phyloP scores from a whole-genome alignment of 2,888 invertebrate species.

The Lycaena phlaeas region DNA sequence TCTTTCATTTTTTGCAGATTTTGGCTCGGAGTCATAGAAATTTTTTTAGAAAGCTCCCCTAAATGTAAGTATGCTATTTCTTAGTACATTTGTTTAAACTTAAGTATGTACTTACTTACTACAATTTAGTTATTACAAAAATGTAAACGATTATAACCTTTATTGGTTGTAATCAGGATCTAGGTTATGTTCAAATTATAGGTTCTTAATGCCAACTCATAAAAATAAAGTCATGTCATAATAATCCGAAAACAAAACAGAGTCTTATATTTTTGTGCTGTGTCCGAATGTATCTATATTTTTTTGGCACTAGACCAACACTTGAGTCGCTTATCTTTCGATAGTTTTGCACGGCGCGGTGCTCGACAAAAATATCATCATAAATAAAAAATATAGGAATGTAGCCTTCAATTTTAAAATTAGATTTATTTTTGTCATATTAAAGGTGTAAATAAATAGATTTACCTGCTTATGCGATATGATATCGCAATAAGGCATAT shows the following conservation, averaged over 20 bases:
- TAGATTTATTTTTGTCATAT: background rate
- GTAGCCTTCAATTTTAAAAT: background rate
- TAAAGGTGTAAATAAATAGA: too few relatives aligned
- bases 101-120: too few relatives aligned
- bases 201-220: too few relatives aligned
- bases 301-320: slow-evolving; percentile 55
- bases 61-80: slow-evolving; percentile 40
- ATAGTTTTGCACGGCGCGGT: slow-evolving; percentile 35
- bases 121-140: too few relatives aligned
- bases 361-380: slow-evolving; percentile 10
- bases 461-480: too few relatives aligned
- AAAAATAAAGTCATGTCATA: background rate
- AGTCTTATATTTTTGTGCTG: slow-evolving; percentile 46
- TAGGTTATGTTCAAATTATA: too few relatives aligned
- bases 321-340: slow-evolving; percentile 56
- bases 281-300: slow-evolving; percentile 32
- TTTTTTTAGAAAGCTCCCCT: slow-evolving; percentile 54
- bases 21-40: slow-evolving; percentile 65
- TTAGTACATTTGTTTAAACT: background rate
- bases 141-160: too few relatives aligned
- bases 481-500: too few relatives aligned
- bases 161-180: too few relatives aligned
- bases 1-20: slow-evolving; percentile 49
- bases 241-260: slow-evolving; percentile 5
- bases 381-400: slow-evolving; percentile 9